Conservation (phyloP, 2,888 invertebrate species). For the Lasioglossum oenotherae region DNA sequence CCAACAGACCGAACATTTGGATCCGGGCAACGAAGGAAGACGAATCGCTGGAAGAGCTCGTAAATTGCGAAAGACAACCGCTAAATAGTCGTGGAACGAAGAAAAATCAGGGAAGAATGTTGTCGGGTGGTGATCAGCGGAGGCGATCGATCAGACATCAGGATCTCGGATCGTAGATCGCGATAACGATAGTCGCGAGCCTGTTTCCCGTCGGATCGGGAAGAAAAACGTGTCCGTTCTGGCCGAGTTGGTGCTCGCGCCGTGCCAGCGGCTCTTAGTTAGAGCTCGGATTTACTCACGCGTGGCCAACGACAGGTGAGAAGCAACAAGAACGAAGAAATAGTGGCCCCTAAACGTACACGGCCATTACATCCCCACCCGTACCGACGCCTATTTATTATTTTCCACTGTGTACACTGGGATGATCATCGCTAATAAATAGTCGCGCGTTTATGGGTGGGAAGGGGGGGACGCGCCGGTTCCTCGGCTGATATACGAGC, state of each 20-base stretch:
- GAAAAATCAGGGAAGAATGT: constrained; percentile 32
- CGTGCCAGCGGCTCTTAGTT: constrained; percentile 6
- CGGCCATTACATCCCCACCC: constrained; percentile 41
- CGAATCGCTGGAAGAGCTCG: background rate
- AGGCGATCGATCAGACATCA: constrained; percentile 40
- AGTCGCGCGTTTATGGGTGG: constrained; percentile 13
- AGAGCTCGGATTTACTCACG: constrained; percentile 58
- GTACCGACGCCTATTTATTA: constrained; percentile 59
- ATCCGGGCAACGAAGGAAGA: background rate
- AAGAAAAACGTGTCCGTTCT: constrained; percentile 53
- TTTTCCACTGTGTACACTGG: constrained; percentile 29
- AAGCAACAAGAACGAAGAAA: constrained; percentile 64
- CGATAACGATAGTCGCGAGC: constrained; percentile 55
- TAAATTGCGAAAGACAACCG: constrained; percentile 27
- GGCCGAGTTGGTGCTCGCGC: constrained; percentile 21
- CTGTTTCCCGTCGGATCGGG: constrained; percentile 30
- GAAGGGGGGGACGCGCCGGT: background rate
- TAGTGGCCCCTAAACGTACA: constrained; percentile 48
- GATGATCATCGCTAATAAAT: constrained; percentile 50
- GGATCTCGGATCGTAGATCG: constrained; percentile 55
- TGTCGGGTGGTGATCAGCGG: constrained; percentile 19
- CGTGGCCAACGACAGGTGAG: constrained; percentile 67
- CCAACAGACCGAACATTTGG: background rate
- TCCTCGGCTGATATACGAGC: constrained; percentile 38
- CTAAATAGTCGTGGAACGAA: constrained; percentile 39